Base-by-base conservation (phyloP, 2,113 vertebrate genomes). In the Polypterus senegalus region DNA sequence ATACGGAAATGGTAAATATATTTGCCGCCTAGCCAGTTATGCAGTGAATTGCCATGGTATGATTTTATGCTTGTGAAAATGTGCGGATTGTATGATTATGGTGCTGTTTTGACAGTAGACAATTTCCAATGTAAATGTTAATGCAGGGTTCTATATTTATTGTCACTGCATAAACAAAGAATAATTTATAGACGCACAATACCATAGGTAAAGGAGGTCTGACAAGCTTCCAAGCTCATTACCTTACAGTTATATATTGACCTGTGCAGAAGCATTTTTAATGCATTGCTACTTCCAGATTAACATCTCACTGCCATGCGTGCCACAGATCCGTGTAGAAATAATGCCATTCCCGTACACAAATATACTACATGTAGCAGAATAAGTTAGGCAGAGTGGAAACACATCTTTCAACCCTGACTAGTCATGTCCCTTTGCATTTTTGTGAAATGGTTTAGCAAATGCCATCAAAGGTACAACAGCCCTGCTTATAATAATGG, bases 221-320 rank as follows among this genome's bases (percentile, higher is more conserved):
- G 83, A 85, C 80, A 79, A 80, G 77, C 77, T 80, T 82, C 80
- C 72, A 72, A 43, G 71, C 71, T 75, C 77, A 83, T 85, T 85
- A 82, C 60, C 51, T 67, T 45, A 56, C n/a, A 75, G 62, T 68
- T 63, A 48, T 65, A 67, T 73, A 60, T 66, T 46, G 58, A 64
- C 70, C 75, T 63, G 66, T 66, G 74, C 78, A 75, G 67, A 67
- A 71, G 65, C 68, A 74, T 72, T 66, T 75, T 69, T 74, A 73
- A 75, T 68, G 67, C 8, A 65, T 60, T 66, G 47, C 61, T 69
- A 64, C 52, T 55, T 47, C n/a, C 10, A 46, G 55, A 66, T 63
- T 59, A 74, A 77, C 68, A 58, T 54, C 75, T 77, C 71, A 69
- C 52, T 68, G 56, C 49, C 46, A 52, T 5, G 49, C 59, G 43